These are phyloP conservation scores for Gymnothorax reevesii DNA, from an alignment of 2,797 vertebrate species.

Conservation along the genomic window DNA sequence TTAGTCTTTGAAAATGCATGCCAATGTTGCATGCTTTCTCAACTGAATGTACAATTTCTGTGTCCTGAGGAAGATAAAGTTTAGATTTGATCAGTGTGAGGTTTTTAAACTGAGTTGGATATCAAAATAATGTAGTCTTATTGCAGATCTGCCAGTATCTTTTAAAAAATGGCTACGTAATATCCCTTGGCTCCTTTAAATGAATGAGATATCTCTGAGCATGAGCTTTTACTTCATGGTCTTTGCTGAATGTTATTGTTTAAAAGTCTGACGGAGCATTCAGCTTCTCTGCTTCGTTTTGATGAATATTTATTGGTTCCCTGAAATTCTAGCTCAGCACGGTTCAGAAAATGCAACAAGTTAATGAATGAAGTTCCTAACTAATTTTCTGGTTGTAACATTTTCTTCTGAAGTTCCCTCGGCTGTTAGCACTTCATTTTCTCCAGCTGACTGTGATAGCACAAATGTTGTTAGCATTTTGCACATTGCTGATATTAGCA, in stretches of 20 bases:
- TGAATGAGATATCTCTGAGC: slow-evolving; percentile 7
- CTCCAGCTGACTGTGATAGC: not conserved
- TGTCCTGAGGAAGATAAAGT: not conserved
- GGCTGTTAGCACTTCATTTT: not conserved
- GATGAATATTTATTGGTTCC: not conserved
- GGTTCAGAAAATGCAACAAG: not conserved
- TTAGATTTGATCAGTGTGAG: slow-evolving; percentile 4
- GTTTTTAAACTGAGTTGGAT: not conserved
- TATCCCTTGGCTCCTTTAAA: not conserved
- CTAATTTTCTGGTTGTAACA: not conserved
- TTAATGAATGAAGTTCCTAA: not conserved
- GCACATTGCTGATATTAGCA: slow-evolving; percentile 19
- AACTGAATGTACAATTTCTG: slow-evolving; percentile 8
- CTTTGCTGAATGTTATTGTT: not conserved
- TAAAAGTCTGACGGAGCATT: not conserved
- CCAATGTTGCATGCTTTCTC: slow-evolving; percentile 3
- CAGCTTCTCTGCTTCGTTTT: not conserved
- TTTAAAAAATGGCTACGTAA: not conserved
- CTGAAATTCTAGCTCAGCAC: slow-evolving; percentile 6
- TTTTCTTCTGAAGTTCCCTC: not conserved
- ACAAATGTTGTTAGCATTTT: slow-evolving; percentile 11
- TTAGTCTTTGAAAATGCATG: not conserved
- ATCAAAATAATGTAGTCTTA: slow-evolving; percentile 5
- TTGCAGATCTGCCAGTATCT: slow-evolving; percentile 12
- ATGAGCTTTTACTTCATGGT: not conserved